These are phyloP conservation scores for Dinocampus coccinellae DNA, from an alignment of 2,888 invertebrate genomes.

Conservation along the genomic window DNA sequence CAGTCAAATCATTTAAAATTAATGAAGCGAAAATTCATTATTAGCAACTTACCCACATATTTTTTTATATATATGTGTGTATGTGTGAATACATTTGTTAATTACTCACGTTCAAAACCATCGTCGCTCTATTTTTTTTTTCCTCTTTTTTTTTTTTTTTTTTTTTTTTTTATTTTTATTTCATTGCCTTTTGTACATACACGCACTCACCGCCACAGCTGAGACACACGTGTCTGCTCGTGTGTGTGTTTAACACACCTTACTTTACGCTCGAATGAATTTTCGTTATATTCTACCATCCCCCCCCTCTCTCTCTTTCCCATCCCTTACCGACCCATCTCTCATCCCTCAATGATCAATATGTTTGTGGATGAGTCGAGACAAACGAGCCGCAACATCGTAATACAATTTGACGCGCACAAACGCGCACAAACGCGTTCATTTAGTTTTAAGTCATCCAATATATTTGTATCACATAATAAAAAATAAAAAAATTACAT, in stretches of 20 bases:
- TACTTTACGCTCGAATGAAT: slow-evolving; percentile 16
- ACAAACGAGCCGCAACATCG: slow-evolving; percentile 2
- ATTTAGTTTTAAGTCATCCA: background rate
- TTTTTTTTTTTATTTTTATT: background rate
- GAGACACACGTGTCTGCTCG: background rate
- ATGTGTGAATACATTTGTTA: slow-evolving; percentile 29
- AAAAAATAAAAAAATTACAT: background rate
- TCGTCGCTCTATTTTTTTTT: background rate
- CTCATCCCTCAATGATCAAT: background rate
- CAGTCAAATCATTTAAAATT: slow-evolving; percentile 15
- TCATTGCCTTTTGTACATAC: background rate
- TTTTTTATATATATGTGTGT: too few species aligned
- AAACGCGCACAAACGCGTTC: background rate
- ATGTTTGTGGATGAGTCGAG: slow-evolving; percentile 7
- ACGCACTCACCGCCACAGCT: background rate
- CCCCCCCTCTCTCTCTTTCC: too few species aligned
- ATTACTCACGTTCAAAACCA: slow-evolving; percentile 38
- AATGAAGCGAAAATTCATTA: slow-evolving; percentile 35
- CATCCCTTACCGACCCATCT: too few species aligned
- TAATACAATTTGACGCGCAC: slow-evolving; percentile 3
- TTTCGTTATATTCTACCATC: too few species aligned
- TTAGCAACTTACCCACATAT: slow-evolving; percentile 31
- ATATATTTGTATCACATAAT: background rate
- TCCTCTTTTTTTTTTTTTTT: background rate
- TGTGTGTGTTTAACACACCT: background rate